Conservation (phyloP, 2,113 vertebrate species). For the Psittacula cyanocephala region DNA sequence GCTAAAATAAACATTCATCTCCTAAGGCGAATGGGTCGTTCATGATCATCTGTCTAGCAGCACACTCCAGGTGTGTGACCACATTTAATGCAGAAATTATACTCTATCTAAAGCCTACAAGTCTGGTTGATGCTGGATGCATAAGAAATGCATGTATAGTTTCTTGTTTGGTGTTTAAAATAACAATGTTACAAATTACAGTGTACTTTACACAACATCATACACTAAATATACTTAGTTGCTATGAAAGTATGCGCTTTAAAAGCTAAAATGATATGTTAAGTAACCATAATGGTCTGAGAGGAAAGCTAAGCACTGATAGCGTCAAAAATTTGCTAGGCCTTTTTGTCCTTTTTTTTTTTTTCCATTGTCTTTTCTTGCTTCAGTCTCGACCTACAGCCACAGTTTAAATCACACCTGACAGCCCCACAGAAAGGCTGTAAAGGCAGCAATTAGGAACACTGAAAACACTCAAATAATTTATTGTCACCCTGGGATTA, state of each 20-base stretch:
- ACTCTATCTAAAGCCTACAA: background rate
- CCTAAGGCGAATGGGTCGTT: background rate
- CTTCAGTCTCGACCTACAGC: background rate
- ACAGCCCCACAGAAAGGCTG: background rate
- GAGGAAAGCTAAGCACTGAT: background rate
- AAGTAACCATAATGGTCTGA: background rate
- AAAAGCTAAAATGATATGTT: background rate
- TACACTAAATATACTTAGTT: background rate
- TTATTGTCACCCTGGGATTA: slow-evolving; percentile 21
- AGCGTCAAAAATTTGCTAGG: background rate
- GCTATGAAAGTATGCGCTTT: background rate
- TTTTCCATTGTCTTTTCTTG: background rate
- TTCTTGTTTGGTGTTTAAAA: background rate
- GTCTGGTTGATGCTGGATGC: background rate
- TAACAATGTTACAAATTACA: background rate
- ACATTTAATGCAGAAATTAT: background rate
- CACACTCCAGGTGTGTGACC: fast-evolving
- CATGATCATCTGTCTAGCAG: background rate
- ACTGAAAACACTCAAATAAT: slow-evolving; percentile 19
- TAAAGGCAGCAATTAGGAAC: slow-evolving; percentile 20
- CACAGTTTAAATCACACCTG: background rate
- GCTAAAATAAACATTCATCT: background rate
- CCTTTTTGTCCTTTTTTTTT: background rate
- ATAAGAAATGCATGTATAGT: background rate
- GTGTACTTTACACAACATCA: background rate